Conservation (phyloP, 2,797 vertebrate species). For the Sardinella longiceps region DNA sequence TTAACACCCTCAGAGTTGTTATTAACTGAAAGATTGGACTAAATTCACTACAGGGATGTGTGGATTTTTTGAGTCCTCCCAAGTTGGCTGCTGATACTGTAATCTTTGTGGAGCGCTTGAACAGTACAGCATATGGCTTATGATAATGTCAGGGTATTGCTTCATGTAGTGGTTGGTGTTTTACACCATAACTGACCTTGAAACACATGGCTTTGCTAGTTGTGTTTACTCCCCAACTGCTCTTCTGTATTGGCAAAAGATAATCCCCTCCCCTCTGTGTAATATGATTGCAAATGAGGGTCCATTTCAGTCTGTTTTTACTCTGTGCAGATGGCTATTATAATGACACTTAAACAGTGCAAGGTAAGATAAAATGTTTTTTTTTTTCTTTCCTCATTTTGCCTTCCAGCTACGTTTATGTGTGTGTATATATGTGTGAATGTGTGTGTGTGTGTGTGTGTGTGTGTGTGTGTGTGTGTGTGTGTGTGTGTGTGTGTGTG, state of each 20-base stretch:
- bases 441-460: too few relatives aligned
- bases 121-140: conserved; percentile 8
- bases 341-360: neutral
- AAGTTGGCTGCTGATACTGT: neutral
- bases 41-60: neutral
- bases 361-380: neutral
- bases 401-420: neutral
- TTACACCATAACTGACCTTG: neutral
- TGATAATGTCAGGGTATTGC: neutral
- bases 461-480: too few relatives aligned
- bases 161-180: neutral
- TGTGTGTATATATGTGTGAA: too few relatives aligned
- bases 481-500: too few relatives aligned
- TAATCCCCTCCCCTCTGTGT: conserved; percentile 6
- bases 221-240: neutral
- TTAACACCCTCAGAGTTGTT: neutral
- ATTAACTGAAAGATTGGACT: neutral
- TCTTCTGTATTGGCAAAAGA: neutral
- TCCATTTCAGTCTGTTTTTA: neutral
- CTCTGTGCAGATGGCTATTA: neutral
- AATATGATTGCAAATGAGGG: conserved; percentile 6
- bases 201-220: neutral
- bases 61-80: neutral
- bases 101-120: neutral
- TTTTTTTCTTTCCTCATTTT: neutral